Evolutionary conservation across 2,113 vertebrate genomes (phyloP).

Genomic region (Dascyllus trimaculatus): DNA sequence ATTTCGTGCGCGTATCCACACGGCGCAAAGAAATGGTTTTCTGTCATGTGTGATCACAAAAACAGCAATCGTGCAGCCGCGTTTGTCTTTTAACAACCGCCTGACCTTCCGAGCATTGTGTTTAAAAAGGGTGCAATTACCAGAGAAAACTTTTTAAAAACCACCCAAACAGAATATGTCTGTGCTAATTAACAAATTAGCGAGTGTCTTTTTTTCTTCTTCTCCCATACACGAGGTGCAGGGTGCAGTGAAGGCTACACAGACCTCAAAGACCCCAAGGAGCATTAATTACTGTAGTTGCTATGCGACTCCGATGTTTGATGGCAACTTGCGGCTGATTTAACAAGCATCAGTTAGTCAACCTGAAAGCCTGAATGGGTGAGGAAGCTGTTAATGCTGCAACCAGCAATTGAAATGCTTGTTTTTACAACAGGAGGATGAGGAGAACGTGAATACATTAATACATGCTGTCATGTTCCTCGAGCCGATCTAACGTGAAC

Average conservation of each 20-base stretch:
- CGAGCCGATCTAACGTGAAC: not conserved
- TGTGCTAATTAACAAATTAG: not conserved
- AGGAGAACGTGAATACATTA: not conserved
- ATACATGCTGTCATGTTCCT: not conserved
- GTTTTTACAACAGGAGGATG: not conserved
- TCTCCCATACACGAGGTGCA: not conserved
- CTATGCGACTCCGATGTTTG: slow-evolving; percentile 50
- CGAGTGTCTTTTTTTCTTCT: not conserved
- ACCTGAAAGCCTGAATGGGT: slow-evolving; percentile 30
- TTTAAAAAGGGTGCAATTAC: not conserved
- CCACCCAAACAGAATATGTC: not conserved
- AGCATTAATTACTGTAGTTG: slow-evolving; percentile 52
- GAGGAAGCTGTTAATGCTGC: not conserved
- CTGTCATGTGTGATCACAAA: not conserved
- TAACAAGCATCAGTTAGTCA: slow-evolving; percentile 12
- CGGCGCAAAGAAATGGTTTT: not conserved
- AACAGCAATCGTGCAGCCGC: not conserved
- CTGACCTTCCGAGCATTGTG: not conserved
- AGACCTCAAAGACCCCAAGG: slow-evolving; percentile 27
- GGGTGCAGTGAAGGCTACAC: slow-evolving; percentile 8
- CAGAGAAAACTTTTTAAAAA: not conserved
- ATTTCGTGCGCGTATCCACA: not conserved
- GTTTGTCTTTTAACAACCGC: not conserved
- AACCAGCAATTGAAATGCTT: not conserved
- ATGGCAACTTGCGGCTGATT: slow-evolving; percentile 36